A percentile compares a stretch with the other conserved stretches of the same genome.
Conservation (phyloP, 2,113 vertebrate species). For the Pleuronectes platessa region DNA sequence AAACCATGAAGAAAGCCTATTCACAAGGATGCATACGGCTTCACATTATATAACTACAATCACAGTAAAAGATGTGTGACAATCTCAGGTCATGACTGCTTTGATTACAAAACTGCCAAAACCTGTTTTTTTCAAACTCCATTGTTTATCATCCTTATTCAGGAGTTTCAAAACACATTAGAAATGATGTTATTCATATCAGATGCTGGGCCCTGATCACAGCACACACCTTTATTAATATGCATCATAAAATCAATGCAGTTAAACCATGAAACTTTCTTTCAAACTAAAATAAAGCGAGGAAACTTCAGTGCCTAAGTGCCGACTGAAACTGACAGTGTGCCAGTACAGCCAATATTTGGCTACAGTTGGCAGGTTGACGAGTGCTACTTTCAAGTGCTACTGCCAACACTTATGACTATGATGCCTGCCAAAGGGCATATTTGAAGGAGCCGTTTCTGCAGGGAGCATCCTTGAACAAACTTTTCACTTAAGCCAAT, state of each 20-base stretch:
- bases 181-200: background rate
- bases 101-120: too few relatives aligned
- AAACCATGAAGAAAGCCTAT: too few relatives aligned
- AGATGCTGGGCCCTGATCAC: background rate
- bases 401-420: slow-evolving; percentile 48
- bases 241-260: background rate
- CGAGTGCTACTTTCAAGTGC: slow-evolving; percentile 36
- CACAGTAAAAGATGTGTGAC: too few relatives aligned
- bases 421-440: slow-evolving; percentile 21
- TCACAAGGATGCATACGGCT: too few relatives aligned
- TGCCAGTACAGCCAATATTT: slow-evolving; percentile 43
- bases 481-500: slow-evolving; percentile 36
- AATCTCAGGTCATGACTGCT: too few relatives aligned
- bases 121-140: too few relatives aligned
- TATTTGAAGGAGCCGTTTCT: slow-evolving; percentile 25
- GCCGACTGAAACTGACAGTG: slow-evolving; percentile 33
- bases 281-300: slow-evolving; percentile 40
- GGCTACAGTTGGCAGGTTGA: slow-evolving; percentile 45
- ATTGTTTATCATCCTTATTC: too few relatives aligned
- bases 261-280: slow-evolving; percentile 19
- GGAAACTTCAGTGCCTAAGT: slow-evolving; percentile 28
- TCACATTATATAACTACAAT: too few relatives aligned
- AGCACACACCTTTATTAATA: background rate
- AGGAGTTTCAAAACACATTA: background rate
- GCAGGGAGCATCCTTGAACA: slow-evolving; percentile 16